phyloP scores from a whole-genome alignment of 1,140 invertebrate species.

The Cyphomyrmex costatus region DNA sequence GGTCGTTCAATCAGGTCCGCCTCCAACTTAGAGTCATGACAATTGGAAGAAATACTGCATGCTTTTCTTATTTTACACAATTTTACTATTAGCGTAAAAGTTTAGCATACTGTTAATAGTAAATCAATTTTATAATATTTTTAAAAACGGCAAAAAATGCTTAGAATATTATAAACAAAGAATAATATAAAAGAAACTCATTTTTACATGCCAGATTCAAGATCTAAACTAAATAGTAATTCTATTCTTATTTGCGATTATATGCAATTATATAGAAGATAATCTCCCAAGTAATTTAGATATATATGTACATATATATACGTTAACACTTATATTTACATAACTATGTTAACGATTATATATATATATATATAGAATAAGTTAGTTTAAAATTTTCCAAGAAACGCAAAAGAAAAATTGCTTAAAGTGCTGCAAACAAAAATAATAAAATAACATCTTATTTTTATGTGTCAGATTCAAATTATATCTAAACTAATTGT shows the following conservation, averaged over 20 bases:
- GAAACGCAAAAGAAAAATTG: background rate
- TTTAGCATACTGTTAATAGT: background rate
- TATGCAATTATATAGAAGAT: background rate
- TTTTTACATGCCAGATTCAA: background rate
- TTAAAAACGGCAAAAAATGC: background rate
- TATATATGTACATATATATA: too few relatives aligned
- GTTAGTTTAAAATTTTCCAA: background rate
- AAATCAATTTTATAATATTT: background rate
- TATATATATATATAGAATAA: too few relatives aligned
- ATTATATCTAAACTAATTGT: background rate
- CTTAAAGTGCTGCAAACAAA: background rate
- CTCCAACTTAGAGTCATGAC: constrained; percentile 30
- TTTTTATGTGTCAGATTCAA: background rate
- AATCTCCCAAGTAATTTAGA: background rate
- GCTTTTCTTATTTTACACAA: background rate
- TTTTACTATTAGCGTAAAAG: background rate
- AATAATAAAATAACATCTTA: background rate
- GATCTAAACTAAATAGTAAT: background rate
- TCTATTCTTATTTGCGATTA: background rate
- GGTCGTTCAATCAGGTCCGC: constrained; percentile 66
- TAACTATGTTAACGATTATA: background rate
- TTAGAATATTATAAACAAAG: background rate
- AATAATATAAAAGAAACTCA: background rate
- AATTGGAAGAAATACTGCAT: constrained; percentile 15
- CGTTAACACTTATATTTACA: background rate